Percentiles rank a stretch among this genome's conserved stretches.
Evolutionary conservation across 2,113 vertebrate genomes (phyloP).

Genomic region (Oreochromis tanganicae): DNA sequence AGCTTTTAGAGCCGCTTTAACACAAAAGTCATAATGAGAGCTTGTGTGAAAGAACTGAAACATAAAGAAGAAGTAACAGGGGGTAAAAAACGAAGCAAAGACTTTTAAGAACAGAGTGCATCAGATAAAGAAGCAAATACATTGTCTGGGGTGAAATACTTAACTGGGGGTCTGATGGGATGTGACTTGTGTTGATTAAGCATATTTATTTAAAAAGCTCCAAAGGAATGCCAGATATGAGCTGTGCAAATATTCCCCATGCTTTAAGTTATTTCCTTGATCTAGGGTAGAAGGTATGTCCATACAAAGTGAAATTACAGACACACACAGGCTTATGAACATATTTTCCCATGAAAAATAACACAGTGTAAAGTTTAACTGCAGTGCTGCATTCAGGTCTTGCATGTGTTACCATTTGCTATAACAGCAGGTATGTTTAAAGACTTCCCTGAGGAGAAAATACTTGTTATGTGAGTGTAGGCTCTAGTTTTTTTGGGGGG

Average conservation of each 20-base stretch:
- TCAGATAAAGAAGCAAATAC: background rate
- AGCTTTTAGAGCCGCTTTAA: background rate
- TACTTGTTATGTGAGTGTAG: background rate
- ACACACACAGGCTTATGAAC: background rate
- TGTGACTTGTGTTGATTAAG: background rate
- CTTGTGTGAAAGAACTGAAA: background rate
- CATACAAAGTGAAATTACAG: background rate
- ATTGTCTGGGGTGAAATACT: background rate
- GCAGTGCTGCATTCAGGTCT: background rate
- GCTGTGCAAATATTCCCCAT: background rate
- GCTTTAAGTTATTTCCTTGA: background rate
- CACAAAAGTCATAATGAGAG: background rate
- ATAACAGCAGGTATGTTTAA: background rate
- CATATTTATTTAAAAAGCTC: background rate
- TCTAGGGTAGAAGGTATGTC: background rate
- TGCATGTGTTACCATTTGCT: background rate
- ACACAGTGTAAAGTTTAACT: background rate
- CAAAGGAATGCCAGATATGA: background rate
- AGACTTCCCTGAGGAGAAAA: background rate
- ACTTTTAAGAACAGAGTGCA: background rate
- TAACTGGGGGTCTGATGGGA: background rate
- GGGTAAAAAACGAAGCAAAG: background rate
- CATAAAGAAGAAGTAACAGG: background rate
- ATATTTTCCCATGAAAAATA: background rate
- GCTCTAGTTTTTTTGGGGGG: too few relatives aligned